Evolutionary conservation across 2,797 vertebrate species (phyloP).

Genomic region (Melanotaenia trifasciata): DNA sequence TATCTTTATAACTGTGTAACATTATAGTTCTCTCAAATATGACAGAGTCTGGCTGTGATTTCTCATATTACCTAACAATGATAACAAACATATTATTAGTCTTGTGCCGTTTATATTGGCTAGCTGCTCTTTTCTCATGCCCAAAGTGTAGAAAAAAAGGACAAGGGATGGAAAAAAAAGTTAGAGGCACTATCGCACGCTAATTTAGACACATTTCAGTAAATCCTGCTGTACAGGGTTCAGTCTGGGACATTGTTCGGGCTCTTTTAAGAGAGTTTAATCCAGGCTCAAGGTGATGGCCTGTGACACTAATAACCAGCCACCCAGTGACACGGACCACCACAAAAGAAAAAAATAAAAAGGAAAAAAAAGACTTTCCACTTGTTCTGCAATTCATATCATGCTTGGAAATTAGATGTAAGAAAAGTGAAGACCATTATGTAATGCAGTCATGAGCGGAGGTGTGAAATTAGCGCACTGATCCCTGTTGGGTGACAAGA

Average conservation of each 20-base stretch:
- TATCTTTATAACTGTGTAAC: neutral
- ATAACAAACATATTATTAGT: conserved; percentile 46
- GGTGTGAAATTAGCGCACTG: conserved; percentile 16
- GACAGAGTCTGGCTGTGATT: neutral
- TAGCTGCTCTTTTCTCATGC: conserved; percentile 49
- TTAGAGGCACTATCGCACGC: conserved; percentile 66
- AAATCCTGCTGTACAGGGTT: conserved; percentile 67
- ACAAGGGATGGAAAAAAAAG: conserved; percentile 15
- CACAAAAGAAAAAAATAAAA: conserved; percentile 11
- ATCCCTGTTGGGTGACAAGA: conserved; percentile 28
- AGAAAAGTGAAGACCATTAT: neutral
- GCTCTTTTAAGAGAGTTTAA: conserved; percentile 68
- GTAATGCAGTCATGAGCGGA: conserved; percentile 15
- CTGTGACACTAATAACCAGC: conserved; percentile 76
- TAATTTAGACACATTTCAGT: conserved; percentile 73
- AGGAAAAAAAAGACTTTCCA: neutral
- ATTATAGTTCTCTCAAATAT: neutral
- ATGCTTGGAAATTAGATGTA: conserved; percentile 24
- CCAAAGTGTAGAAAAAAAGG: conserved; percentile 14
- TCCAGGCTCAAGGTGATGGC: conserved; percentile 75
- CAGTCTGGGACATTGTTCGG: conserved; percentile 64
- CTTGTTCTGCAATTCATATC: conserved; percentile 23
- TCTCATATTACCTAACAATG: conserved; percentile 43
- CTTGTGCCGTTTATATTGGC: conserved; percentile 62
- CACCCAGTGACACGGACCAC: conserved; percentile 68